Base-by-base conservation (phyloP, 2,888 invertebrate species). In the Labia minor region DNA sequence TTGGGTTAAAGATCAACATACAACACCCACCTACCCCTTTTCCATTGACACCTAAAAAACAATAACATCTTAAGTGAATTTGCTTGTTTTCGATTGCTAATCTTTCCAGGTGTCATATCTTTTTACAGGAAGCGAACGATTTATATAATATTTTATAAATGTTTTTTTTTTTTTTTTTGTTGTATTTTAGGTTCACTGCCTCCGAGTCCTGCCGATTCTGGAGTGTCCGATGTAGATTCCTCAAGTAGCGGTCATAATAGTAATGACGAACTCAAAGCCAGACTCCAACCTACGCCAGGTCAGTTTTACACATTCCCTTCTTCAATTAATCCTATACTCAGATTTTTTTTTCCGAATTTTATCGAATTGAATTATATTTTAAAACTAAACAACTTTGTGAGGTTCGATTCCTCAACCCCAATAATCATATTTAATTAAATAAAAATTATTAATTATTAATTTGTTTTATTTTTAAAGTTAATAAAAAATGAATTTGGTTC, bases 151-250 rank as follows among this genome's bases (percentile, higher is more conserved):
- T n/a, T n/a, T n/a, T n/a, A n/a, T n/a, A n/a, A n/a, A n/a, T n/a
- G n/a, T n/a, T n/a, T n/a, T n/a, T 62, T 64, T 67, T 4, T 74
- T 70, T 72, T 74, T 75, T 1, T 82, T 14, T 62, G 64, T 67
- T 4, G 74, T 70, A 72, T 74, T 75, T 1, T 82, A 91, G 95
- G 95, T 78, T 95, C 95, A 74, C 86, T 96, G 77, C 96, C 96
- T 71, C 95, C 96, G 66, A 95, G 95, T 78, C 96, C 96, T 71
- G 95, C 95, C 66, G 96, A 97, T 83, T 95, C 94, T 77, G 96
- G 96, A 70, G 95, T 96, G 66, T 95, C 94, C 68, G 96, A 96
- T 80, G 94, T 96, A 74, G 96, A 96, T 81, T 94, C 94, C 73
- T 94, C 94, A 71, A 94, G 92, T 73, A 82, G 81, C 72, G 90